phyloP scores from a whole-genome alignment of 2,113 vertebrate species.

The Camarhynchus parvulus region DNA sequence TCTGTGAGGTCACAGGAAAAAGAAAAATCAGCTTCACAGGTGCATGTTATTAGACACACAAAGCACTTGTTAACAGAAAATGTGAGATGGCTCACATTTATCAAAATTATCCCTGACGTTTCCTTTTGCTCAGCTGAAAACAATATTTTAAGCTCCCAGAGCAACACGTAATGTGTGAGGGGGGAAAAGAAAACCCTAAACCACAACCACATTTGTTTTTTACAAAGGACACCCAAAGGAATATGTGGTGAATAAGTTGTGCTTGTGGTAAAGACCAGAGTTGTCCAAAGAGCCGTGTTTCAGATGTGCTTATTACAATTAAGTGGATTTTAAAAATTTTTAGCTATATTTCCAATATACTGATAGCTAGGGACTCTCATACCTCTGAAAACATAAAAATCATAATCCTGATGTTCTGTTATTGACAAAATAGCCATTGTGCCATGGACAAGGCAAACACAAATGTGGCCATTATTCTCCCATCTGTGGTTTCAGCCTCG shows the following conservation, averaged over 20 bases:
- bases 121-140: conserved; percentile 71
- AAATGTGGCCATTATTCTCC: background rate
- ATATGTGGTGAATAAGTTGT: background rate
- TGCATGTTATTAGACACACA: conserved; percentile 54
- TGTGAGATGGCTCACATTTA: conserved; percentile 50
- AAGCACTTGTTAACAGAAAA: conserved; percentile 63
- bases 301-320: background rate
- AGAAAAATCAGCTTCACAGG: conserved; percentile 46
- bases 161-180: background rate
- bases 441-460: background rate
- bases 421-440: background rate
- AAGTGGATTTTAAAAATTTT: background rate
- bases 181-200: rapidly evolving
- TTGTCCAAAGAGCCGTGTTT: background rate
- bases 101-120: conserved; percentile 64
- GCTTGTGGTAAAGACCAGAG: background rate
- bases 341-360: background rate
- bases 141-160: conserved; percentile 18
- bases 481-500: background rate
- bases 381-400: background rate
- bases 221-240: background rate
- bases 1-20: conserved; percentile 38
- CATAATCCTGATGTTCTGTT: background rate
- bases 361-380: background rate
- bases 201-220: background rate